Evolutionary conservation across 2,113 vertebrate species (phyloP).

Genomic region (Bothrops jararaca): DNA sequence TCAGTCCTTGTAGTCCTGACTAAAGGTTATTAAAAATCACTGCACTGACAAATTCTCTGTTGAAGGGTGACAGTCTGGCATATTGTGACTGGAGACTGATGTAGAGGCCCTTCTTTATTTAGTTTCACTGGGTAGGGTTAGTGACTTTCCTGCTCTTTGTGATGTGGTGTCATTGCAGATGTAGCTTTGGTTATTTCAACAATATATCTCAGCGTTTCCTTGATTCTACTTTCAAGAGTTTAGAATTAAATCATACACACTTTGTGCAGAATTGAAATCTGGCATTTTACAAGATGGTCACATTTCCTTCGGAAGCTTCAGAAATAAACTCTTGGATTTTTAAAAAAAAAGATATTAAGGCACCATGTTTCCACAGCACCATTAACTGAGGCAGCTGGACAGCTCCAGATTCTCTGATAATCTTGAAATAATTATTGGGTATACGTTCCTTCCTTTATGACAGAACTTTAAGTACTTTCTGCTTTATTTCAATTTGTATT

Average conservation of each 20-base stretch:
- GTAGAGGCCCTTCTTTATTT: background rate
- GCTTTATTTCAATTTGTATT: conserved; percentile 14
- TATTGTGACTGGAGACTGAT: background rate
- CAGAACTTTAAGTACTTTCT: conserved; percentile 22
- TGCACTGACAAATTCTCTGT: background rate
- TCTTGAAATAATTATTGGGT: conserved; percentile 1
- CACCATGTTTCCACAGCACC: background rate
- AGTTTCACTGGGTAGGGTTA: background rate
- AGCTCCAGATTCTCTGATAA: background rate
- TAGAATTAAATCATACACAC: background rate
- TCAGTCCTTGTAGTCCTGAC: background rate
- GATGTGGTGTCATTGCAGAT: conserved; percentile 9
- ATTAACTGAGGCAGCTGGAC: background rate
- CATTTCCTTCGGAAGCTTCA: background rate
- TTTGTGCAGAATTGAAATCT: background rate
- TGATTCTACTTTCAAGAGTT: background rate
- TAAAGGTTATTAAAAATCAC: background rate
- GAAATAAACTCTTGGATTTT: background rate
- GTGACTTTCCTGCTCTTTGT: background rate
- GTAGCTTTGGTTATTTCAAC: background rate
- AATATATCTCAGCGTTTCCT: background rate
- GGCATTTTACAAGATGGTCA: background rate
- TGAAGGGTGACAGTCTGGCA: background rate
- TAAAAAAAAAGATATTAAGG: background rate
- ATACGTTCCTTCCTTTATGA: background rate